Evolutionary conservation across 2,797 vertebrate species (phyloP).

Genomic region (Cercopithecus diana): DNA sequence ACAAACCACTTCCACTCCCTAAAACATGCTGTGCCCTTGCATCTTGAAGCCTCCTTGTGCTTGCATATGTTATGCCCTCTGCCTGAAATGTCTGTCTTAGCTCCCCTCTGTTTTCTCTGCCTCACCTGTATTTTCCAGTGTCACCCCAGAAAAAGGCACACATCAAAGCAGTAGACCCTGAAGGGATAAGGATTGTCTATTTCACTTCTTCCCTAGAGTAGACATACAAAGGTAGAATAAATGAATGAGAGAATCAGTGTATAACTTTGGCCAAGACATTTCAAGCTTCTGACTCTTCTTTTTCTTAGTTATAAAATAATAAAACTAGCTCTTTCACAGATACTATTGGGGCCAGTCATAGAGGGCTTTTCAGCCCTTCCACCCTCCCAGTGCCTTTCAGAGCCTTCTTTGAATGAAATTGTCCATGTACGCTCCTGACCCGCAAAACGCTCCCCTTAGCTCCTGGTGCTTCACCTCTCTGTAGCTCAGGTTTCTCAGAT

Average conservation of each 20-base stretch:
- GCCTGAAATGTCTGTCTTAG: not conserved
- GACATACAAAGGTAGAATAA: not conserved
- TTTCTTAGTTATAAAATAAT: conserved; percentile 15
- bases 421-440: too few relatives aligned
- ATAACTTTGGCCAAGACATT: not conserved
- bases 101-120: not conserved
- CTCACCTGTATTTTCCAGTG: not conserved
- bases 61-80: not conserved
- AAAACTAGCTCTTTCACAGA: not conserved
- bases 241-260: not conserved
- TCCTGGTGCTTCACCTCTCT: not conserved
- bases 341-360: not conserved
- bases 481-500: not conserved
- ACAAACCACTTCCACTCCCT: not conserved
- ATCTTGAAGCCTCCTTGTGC: not conserved
- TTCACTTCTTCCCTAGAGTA: not conserved
- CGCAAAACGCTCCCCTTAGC: not conserved
- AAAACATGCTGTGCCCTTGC: fast-evolving
- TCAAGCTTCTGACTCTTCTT: not conserved
- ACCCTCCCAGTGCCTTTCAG: not conserved
- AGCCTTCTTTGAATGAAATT: not conserved
- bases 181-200: not conserved
- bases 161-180: not conserved
- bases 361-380: not conserved
- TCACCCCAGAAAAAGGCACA: not conserved